Conservation (phyloP, 2,797 vertebrate species). For the Phataginus tricuspis region DNA sequence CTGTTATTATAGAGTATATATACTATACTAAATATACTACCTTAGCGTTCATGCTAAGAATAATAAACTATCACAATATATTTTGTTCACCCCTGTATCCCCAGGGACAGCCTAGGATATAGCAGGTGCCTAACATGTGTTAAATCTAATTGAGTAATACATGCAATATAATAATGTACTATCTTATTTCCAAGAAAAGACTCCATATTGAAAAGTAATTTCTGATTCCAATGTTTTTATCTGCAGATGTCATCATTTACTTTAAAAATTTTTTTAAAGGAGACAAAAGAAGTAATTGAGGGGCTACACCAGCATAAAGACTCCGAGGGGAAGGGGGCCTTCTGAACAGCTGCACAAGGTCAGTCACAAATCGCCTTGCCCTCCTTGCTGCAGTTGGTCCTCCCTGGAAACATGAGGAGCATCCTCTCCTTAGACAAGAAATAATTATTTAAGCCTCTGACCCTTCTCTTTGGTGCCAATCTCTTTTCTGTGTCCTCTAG, state of each 20-base stretch:
- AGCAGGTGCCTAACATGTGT: background rate
- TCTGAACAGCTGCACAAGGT: background rate
- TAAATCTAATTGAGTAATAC: background rate
- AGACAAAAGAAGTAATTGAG: background rate
- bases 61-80: background rate
- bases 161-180: background rate
- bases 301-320: background rate
- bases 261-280: background rate
- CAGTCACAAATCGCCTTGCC: background rate
- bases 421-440: background rate
- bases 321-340: background rate
- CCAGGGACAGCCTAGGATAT: background rate
- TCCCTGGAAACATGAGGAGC: background rate
- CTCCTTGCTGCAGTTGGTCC: background rate
- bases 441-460: background rate
- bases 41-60: background rate
- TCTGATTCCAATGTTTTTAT: background rate
- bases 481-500: background rate
- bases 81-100: background rate
- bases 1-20: background rate
- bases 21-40: background rate
- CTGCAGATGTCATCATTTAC: conserved; percentile 6
- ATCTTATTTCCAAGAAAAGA: background rate
- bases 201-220: background rate
- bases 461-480: background rate